Evolutionary conservation across 2,888 invertebrate genomes (phyloP).

Genomic region (Nebria brevicollis): DNA sequence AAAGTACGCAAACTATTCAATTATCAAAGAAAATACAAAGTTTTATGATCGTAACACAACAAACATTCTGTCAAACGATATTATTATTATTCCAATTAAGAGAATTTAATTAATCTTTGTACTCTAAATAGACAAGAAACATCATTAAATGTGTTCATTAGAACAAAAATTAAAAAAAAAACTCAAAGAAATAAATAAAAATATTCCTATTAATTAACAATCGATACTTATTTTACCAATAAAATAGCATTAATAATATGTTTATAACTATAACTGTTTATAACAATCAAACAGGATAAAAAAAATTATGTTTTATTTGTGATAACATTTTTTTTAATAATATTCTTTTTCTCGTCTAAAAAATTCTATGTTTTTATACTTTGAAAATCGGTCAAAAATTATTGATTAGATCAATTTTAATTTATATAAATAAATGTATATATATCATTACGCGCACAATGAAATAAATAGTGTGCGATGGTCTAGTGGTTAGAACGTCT

Average conservation of each 20-base stretch:
- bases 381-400: too few relatives aligned
- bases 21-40: not conserved
- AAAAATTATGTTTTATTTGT: too few relatives aligned
- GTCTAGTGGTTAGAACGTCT: constrained; percentile 16
- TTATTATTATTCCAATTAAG: not conserved
- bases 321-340: too few relatives aligned
- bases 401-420: too few relatives aligned
- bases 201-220: too few relatives aligned
- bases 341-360: too few relatives aligned
- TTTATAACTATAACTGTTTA: not conserved
- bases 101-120: not conserved
- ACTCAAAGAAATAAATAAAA: too few relatives aligned
- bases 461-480: not conserved
- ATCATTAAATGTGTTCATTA: not conserved
- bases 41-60: not conserved
- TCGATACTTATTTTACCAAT: too few relatives aligned
- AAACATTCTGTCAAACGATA: not conserved
- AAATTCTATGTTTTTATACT: too few relatives aligned
- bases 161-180: too few relatives aligned
- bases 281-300: too few relatives aligned
- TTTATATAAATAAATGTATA: not conserved
- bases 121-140: not conserved
- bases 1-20: not conserved
- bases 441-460: not conserved
- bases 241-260: too few relatives aligned